Conservation (phyloP, 2,113 vertebrate species). For the Zootoca vivipara region DNA sequence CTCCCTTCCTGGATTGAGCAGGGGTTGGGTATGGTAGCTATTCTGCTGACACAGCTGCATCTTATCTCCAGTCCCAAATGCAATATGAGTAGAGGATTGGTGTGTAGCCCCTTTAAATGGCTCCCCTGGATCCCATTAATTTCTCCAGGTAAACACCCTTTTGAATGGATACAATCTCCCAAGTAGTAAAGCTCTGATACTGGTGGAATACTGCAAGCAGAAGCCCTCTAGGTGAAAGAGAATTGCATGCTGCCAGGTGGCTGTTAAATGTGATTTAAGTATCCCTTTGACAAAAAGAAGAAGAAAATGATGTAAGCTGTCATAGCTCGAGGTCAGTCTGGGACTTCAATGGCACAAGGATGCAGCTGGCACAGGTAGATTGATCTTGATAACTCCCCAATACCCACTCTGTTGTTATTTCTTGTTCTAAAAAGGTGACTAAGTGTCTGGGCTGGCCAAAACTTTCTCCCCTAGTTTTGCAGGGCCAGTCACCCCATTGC, state of each 20-base stretch:
- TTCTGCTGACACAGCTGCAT: background rate
- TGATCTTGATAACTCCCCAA: fast-evolving
- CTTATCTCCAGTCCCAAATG: background rate
- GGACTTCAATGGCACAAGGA: background rate
- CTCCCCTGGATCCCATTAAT: background rate
- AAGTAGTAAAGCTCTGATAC: background rate
- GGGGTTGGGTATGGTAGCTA: background rate
- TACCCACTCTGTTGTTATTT: background rate
- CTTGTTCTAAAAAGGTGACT: background rate
- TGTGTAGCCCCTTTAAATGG: background rate
- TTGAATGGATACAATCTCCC: background rate
- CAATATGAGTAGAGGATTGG: background rate
- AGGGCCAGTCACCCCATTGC: too few species aligned
- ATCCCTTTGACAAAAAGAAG: background rate
- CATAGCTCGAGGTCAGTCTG: background rate
- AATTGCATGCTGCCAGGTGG: background rate
- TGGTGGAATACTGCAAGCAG: background rate
- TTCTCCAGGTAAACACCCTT: background rate
- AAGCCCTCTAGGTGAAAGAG: background rate
- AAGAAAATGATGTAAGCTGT: background rate
- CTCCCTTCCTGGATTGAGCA: background rate
- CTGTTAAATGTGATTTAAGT: background rate
- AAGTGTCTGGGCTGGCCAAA: background rate
- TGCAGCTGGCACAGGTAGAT: background rate
- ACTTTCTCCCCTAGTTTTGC: too few species aligned